Conservation (phyloP, 2,888 invertebrate species). For the Sphinx pinastri region DNA sequence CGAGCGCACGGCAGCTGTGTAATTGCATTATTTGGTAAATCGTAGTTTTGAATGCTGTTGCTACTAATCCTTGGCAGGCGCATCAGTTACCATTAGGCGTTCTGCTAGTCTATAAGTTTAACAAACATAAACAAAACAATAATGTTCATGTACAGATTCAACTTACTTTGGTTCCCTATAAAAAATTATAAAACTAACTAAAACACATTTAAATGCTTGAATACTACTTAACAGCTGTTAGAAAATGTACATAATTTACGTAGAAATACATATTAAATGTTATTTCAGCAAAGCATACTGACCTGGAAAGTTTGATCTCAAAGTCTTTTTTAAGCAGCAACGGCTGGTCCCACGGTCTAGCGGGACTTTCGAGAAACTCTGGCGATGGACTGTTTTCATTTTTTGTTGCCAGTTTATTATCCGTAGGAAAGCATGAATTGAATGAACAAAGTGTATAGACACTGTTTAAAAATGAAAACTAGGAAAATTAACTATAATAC, state of each 20-base stretch:
- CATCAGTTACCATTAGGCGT: no score
- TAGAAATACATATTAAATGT: no score
- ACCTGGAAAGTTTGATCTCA: slow-evolving; percentile 59
- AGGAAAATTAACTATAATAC: no score
- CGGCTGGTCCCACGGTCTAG: slow-evolving; percentile 85
- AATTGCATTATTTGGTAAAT: no score
- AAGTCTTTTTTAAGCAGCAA: slow-evolving; percentile 63
- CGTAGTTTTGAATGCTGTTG: no score
- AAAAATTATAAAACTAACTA: background rate
- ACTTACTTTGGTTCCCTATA: no score
- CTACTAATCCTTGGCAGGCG: no score
- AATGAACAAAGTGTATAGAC: background rate
- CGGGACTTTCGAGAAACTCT: slow-evolving; percentile 82
- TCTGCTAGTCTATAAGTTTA: no score
- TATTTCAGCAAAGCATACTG: slow-evolving; percentile 36
- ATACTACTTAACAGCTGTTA: background rate
- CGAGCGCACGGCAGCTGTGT: no score
- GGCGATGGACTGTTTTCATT: slow-evolving; percentile 72
- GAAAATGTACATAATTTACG: background rate
- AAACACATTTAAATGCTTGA: no score
- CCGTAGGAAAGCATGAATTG: slow-evolving; percentile 43
- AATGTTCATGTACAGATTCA: no score
- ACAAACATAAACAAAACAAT: no score
- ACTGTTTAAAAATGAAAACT: background rate
- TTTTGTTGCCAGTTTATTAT: slow-evolving; percentile 39